phyloP scores from a whole-genome alignment of 2,113 vertebrate genomes.

The Channa argus region DNA sequence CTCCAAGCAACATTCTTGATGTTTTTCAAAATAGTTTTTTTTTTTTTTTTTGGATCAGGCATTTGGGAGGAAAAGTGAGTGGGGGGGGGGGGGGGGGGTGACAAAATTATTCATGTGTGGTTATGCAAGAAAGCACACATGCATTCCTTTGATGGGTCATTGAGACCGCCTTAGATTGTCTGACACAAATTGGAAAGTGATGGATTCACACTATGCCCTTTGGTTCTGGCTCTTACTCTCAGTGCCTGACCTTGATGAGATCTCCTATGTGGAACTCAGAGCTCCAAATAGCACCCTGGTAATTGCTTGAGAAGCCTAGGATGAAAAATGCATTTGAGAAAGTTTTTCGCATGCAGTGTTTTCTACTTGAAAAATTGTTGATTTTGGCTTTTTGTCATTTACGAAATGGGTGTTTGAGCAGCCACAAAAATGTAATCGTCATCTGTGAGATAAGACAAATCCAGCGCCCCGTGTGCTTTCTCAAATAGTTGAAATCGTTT shows the following conservation, averaged over 20 bases:
- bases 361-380: not conserved
- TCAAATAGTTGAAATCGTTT: constrained; percentile 26
- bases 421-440: not conserved
- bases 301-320: constrained; percentile 8
- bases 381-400: not conserved
- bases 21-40: constrained; percentile 68
- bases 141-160: constrained; percentile 5
- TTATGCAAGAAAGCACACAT: not conserved
- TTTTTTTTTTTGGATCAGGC: not conserved
- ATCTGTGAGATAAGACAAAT: not conserved
- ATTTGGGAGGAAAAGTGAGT: not conserved
- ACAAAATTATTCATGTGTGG: not conserved
- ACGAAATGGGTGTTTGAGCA: constrained; percentile 23
- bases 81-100: not conserved
- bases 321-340: constrained; percentile 7
- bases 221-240: constrained; percentile 31
- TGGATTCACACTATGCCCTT: constrained; percentile 60
- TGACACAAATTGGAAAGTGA: constrained; percentile 52
- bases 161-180: constrained; percentile 31
- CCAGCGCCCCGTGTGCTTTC: not conserved
- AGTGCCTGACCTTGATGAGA: no score
- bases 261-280: constrained; percentile 18
- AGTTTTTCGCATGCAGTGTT: not conserved
- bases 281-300: not conserved
- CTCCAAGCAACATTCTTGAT: constrained; percentile 63